Base-by-base conservation (phyloP, 2,888 invertebrate genomes). In the Tenthredo amoena region DNA sequence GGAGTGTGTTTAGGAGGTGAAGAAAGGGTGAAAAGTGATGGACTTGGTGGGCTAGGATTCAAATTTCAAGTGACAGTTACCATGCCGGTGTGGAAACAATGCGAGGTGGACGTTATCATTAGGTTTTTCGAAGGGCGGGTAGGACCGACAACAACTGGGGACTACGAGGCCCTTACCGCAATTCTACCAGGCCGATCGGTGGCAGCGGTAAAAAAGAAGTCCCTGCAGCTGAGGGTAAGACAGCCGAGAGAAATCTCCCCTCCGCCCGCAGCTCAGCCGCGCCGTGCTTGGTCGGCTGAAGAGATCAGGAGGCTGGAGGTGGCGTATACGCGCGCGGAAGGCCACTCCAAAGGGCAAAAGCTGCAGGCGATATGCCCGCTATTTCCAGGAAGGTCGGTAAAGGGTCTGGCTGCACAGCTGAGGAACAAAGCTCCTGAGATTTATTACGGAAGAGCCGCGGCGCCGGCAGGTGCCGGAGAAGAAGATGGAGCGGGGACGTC, bases 41-140 rank as follows among this genome's bases (percentile, higher is more conserved):
- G 55, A 55, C 5, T 55, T 6, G 10, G 18, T 0, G 15, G 4
- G 1, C 1, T 0, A 55, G 18, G 18, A 55, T 55, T 55, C n/a
- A 55, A 55, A n/a, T n/a, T 4, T n/a, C 18, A 55, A 95, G 96
- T 95, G 95, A 96, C 21, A 65, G 15, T 21, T 21, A 50, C 9
- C 2, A 77, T 77, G 50, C 7, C 47, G 26, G 40, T 31, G 15
- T 77, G 77, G 50, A 26, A 26, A 1, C 10, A 40, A 10, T 18
- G 40, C 0, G 5, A 50, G 40, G 10, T 43, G 0, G 31, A 77
- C 1, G 2, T n/a, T 12, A n/a, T 26, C 3, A 50, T 15, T 1
- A 9, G 50, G 4, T 47, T 40, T 21, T 77, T 77, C 15, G 5
- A 47, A n/a, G 50, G 77, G 47, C 50, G 15, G 1, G 15, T 7